A percentile compares a stretch with the other conserved stretches of the same genome.
These are phyloP conservation scores for Mionectes macconnelli DNA, from an alignment of 2,113 vertebrate species.

Conservation along the genomic window DNA sequence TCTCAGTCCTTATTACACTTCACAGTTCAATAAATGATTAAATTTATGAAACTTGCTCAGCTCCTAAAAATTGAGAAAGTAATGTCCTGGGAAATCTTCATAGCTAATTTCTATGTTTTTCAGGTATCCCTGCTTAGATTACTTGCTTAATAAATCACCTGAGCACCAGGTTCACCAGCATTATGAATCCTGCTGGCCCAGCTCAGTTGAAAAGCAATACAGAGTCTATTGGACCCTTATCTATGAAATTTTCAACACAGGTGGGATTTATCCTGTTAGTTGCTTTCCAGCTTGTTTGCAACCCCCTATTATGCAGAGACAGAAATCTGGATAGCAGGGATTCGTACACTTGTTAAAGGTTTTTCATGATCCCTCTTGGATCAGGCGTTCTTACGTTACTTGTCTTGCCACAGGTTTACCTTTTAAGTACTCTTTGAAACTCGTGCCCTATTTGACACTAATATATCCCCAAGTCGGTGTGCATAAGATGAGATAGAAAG, in stretches of 20 bases:
- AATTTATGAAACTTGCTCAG: not conserved
- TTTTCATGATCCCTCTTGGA: not conserved
- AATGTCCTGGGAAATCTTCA: not conserved
- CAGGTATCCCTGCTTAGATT: not conserved
- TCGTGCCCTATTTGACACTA: not conserved
- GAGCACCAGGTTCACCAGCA: not conserved
- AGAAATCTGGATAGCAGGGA: not conserved
- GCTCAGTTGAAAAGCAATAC: not conserved
- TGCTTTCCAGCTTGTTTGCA: not conserved
- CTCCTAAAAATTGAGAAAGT: not conserved
- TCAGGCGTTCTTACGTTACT: not conserved
- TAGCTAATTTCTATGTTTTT: not conserved
- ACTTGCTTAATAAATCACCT: not conserved
- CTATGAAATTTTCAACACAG: not conserved
- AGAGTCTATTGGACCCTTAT: not conserved
- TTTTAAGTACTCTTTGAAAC: not conserved
- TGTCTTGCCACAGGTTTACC: not conserved
- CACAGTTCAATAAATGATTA: not conserved
- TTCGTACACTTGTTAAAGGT: not conserved
- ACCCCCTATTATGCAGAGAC: not conserved
- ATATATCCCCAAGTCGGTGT: not conserved
- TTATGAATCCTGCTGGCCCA: not conserved
- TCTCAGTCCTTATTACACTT: not conserved
- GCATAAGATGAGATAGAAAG: not conserved
- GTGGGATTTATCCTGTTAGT: not conserved